Base-by-base conservation (phyloP, 2,888 invertebrate genomes). In the Peribatodes rhomboidaria region DNA sequence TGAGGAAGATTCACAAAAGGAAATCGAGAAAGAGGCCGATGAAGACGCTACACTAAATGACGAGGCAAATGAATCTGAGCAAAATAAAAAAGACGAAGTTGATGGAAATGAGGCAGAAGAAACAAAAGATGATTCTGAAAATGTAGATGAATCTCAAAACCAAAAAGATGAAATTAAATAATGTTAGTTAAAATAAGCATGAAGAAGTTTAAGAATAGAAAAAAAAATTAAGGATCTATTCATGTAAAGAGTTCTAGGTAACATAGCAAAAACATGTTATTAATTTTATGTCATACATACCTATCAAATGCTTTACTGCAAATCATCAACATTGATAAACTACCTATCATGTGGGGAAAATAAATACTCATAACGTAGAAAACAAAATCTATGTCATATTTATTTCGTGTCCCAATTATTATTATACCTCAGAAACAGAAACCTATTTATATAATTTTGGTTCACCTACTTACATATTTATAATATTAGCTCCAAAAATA, bases 1-100 rank as follows among this genome's bases (percentile, higher is more conserved):
- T n/a, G 49, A 49, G 33, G 9, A 46, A 14, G 58, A 54, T 20
- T 9, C 39, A 27, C n/a, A 46, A 33, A 33, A 50, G 10, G 49
- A 35, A 49, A 2, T 16, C 16, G 8, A 37, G n/a, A 20, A 33
- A 11, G 16, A 31, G 6, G 27, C 2, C 27, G 27, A 27, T 27
- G 27, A 27, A 27, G 27, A 27, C 27, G 6, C 6, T 27, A 27
- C 27, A 27, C 27, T 4, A n/a, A 20, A 57, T 37, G 13, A 31
- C n/a, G 18, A 41, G 20, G 13, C 16, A 27, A 37, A 39, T 9
- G 56, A 62, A 27, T 20, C 42, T 18, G 16, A 54, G 1, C 6
- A 31, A 41, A n/a, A 18, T 2, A 4, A 37, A n/a, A 37, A 37
- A 37, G 37, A 37, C 6, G 37, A 37, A n/a, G 13, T 3, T 6